Evolutionary conservation across 2,797 vertebrate genomes (phyloP).

Genomic region (Discoglossus pictus): DNA sequence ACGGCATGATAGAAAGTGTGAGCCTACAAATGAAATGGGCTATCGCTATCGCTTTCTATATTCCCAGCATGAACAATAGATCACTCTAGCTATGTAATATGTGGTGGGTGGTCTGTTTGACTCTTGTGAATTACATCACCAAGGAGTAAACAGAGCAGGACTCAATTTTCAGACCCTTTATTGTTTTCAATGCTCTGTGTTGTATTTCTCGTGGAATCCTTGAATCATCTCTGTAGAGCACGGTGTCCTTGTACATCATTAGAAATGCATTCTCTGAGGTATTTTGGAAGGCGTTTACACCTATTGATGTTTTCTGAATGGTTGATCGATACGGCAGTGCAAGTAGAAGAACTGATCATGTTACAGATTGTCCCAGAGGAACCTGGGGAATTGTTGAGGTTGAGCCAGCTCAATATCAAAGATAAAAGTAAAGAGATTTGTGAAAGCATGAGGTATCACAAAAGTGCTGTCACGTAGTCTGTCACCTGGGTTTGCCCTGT

Average conservation of each 20-base stretch:
- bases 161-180: not conserved
- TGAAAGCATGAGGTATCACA: slow-evolving; percentile 37
- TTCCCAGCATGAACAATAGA: no score
- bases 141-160: not conserved
- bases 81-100: no score
- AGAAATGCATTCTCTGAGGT: slow-evolving; percentile 36
- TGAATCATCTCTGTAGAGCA: slow-evolving; percentile 19
- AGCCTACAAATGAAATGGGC: no score
- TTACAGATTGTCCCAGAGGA: slow-evolving; percentile 39
- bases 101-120: no score
- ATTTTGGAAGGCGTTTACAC: slow-evolving; percentile 44
- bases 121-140: no score
- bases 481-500: slow-evolving; percentile 29
- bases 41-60: no score
- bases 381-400: slow-evolving; percentile 32
- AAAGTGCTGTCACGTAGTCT: slow-evolving; percentile 32
- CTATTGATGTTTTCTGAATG: slow-evolving; percentile 45
- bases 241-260: slow-evolving; percentile 42
- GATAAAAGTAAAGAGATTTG: slow-evolving; percentile 46
- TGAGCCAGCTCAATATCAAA: slow-evolving; percentile 38
- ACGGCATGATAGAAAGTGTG: no score
- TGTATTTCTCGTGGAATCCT: slow-evolving; percentile 17
- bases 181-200: not conserved
- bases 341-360: slow-evolving; percentile 43
- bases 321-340: slow-evolving; percentile 36